Conservation (phyloP, 1,140 invertebrate genomes). For the Drosophila nebulosa region DNA sequence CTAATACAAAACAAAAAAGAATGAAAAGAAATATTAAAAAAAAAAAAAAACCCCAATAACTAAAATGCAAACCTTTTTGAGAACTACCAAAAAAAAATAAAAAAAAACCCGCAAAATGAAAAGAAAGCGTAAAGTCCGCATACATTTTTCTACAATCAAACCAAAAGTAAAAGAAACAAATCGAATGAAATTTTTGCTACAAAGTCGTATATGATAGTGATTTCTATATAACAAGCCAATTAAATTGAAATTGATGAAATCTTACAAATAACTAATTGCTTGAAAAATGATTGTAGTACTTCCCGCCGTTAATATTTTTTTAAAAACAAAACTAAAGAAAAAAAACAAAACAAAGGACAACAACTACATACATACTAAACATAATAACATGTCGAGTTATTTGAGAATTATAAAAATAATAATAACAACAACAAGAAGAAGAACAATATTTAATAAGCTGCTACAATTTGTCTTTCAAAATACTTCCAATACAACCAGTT, state of each 20-base stretch:
- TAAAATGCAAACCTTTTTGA: slow-evolving; percentile 42
- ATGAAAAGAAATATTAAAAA: slow-evolving; percentile 6
- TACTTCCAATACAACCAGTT: slow-evolving; percentile 59
- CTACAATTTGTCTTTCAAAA: slow-evolving; percentile 63
- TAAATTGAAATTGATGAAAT: slow-evolving; percentile 27
- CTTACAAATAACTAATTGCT: slow-evolving; percentile 55
- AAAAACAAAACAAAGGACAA: slow-evolving; percentile 46
- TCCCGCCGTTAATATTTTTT: slow-evolving; percentile 77
- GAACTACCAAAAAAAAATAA: slow-evolving; percentile 20
- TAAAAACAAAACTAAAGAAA: slow-evolving; percentile 51
- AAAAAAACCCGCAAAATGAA: slow-evolving; percentile 14
- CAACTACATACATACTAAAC: slow-evolving; percentile 14
- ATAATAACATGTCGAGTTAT: slow-evolving; percentile 24
- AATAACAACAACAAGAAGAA: no score
- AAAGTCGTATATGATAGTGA: slow-evolving; percentile 60
- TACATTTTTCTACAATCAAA: slow-evolving; percentile 76
- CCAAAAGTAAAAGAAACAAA: slow-evolving; percentile 22
- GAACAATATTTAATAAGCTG: slow-evolving; percentile 51
- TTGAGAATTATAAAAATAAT: slow-evolving; percentile 16
- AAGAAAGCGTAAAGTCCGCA: slow-evolving; percentile 44
- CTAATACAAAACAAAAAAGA: not conserved
- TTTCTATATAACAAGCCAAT: slow-evolving; percentile 11
- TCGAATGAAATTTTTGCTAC: slow-evolving; percentile 59
- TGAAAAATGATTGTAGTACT: slow-evolving; percentile 75
- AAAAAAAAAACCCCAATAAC: slow-evolving; percentile 1